Conservation (phyloP, 1,140 invertebrate species). For the Polypedilum pembai region DNA sequence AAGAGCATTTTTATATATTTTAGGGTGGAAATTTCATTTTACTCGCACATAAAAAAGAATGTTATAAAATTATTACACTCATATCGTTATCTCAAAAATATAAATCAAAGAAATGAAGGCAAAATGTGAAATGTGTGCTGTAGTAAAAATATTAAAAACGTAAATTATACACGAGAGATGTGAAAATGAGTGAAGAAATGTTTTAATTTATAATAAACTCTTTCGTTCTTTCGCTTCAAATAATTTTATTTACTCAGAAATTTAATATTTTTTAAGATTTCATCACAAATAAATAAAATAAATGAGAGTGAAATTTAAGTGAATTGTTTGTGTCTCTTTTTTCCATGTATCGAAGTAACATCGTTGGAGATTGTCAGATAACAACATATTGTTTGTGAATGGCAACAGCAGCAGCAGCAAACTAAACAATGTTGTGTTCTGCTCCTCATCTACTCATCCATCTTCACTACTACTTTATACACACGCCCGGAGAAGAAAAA, state of each 20-base stretch:
- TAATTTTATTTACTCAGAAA: background rate
- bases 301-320: no score
- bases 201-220: background rate
- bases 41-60: no score
- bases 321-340: no score
- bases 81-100: constrained; percentile 13
- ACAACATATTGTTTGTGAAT: constrained; percentile 18
- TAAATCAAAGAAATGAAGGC: background rate
- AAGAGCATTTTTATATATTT: no score
- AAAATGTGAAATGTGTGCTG: background rate
- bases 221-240: background rate
- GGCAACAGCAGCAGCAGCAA: background rate
- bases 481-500: background rate
- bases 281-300: no score
- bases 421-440: background rate
- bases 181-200: constrained; percentile 13
- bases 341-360: background rate
- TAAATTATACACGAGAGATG: background rate
- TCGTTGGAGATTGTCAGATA: background rate
- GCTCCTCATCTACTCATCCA: background rate
- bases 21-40: no score
- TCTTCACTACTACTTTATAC: background rate
- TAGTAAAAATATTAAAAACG: background rate
- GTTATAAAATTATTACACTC: no score
- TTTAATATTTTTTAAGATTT: background rate